Conservation (phyloP, 2,797 vertebrate genomes). For the Sebastes taczanowskii region DNA sequence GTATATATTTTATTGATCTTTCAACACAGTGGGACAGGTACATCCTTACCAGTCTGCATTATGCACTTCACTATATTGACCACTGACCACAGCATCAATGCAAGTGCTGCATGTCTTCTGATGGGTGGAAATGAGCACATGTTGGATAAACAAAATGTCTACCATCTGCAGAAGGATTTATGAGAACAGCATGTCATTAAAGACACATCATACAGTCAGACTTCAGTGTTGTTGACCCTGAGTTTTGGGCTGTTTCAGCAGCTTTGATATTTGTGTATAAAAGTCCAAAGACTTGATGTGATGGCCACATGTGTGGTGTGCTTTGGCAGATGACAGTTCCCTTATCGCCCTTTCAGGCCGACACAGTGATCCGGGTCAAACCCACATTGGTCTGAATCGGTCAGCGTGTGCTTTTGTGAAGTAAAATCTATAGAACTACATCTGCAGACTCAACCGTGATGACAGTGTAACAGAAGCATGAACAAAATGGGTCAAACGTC, state of each 20-base stretch:
- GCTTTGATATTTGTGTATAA: neutral
- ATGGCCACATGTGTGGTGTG: neutral
- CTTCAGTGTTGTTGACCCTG: neutral
- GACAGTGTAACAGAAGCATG: constrained; percentile 10
- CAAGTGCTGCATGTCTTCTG: neutral
- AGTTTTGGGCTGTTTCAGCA: neutral
- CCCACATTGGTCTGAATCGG: neutral
- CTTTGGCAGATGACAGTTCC: constrained; percentile 2
- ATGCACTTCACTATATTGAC: constrained; percentile 31
- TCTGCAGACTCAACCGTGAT: neutral
- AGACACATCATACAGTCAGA: neutral
- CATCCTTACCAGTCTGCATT: constrained; percentile 12
- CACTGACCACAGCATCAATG: constrained; percentile 41
- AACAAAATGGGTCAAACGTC: constrained; percentile 39
- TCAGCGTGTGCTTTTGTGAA: constrained; percentile 4
- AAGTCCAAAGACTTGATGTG: neutral
- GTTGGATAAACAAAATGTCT: constrained; percentile 25
- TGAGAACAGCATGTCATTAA: neutral
- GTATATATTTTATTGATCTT: constrained; percentile 25
- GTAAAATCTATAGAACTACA: neutral
- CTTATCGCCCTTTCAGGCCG: neutral
- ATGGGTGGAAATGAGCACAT: constrained; percentile 8
- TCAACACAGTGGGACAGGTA: constrained; percentile 6
- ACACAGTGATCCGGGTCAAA: constrained; percentile 23
- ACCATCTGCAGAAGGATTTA: constrained; percentile 15